These are phyloP conservation scores for Rugalucina vietnamica DNA, from an alignment of 2,888 invertebrate species.

Conservation along the genomic window DNA sequence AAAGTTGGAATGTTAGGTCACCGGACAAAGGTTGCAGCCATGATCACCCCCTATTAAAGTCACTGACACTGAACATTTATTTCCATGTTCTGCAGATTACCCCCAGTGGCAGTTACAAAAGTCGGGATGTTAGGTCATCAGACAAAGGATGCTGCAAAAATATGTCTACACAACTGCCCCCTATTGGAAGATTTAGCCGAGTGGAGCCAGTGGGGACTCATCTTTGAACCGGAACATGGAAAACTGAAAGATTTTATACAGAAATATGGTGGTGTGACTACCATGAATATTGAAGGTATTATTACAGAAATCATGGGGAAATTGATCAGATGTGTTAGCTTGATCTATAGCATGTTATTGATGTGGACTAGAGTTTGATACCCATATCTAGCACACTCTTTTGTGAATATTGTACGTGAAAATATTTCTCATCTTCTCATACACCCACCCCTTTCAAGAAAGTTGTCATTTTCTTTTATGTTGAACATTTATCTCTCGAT, in stretches of 20 bases:
- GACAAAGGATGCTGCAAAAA: constrained; percentile 78
- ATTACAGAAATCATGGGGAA: no score
- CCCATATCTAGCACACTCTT: no score
- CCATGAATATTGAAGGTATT: constrained; percentile 71
- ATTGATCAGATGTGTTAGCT: background rate
- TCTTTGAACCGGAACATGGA: constrained; percentile 81
- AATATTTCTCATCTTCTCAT: no score
- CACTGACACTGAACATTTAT: constrained; percentile 28
- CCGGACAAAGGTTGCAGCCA: constrained; percentile 77
- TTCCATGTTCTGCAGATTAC: constrained; percentile 7
- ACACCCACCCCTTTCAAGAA: no score
- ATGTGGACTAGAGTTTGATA: no score
- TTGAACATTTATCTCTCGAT: no score
- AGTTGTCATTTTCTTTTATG: no score
- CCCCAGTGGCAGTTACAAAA: constrained; percentile 26
- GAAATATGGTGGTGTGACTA: constrained; percentile 78
- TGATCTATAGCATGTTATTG: background rate
- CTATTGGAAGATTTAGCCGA: constrained; percentile 78
- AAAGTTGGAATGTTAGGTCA: constrained; percentile 78
- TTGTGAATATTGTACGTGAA: no score
- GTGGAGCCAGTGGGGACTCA: constrained; percentile 81
- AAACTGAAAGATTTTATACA: constrained; percentile 80
- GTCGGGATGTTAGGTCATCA: constrained; percentile 79
- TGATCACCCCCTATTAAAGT: constrained; percentile 79
- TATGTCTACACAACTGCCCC: constrained; percentile 81